A percentile compares a stretch with the other conserved stretches of the same genome.
Conservation (phyloP, 1,140 invertebrate species). For the Ephestia elutella region DNA sequence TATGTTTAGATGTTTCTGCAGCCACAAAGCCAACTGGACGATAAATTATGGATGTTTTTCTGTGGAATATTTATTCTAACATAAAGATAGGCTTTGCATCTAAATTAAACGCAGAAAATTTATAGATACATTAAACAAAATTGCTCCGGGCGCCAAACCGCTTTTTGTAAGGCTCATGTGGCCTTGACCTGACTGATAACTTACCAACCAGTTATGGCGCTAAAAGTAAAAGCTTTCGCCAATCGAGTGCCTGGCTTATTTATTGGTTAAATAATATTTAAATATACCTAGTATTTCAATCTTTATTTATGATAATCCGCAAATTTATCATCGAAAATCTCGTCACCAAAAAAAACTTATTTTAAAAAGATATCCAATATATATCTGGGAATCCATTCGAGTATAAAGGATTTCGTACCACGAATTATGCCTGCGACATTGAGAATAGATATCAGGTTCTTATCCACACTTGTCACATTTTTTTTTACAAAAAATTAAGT, state of each 20-base stretch:
- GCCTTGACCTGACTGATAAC: constrained; percentile 56
- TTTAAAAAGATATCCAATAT: too few species aligned
- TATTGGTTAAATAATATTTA: background rate
- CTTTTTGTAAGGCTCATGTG: constrained; percentile 43
- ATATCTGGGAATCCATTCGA: too few species aligned
- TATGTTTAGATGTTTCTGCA: constrained; percentile 26
- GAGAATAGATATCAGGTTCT: too few species aligned
- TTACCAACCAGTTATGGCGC: constrained; percentile 53
- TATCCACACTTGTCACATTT: too few species aligned
- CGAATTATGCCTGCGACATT: too few species aligned
- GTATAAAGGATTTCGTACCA: too few species aligned
- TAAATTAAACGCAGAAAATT: constrained; percentile 36
- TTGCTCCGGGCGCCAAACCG: constrained; percentile 50
- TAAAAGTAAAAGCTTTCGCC: constrained; percentile 65
- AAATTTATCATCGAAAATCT: too few species aligned
- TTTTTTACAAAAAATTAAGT: too few species aligned
- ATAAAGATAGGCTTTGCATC: background rate
- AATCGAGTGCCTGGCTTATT: constrained; percentile 21
- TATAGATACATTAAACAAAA: constrained; percentile 52
- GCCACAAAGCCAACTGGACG: constrained; percentile 11
- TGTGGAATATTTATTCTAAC: constrained; percentile 6
- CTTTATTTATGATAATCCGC: background rate
- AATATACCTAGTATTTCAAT: background rate
- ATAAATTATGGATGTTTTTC: constrained; percentile 26
- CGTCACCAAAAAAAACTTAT: too few species aligned